Percentiles rank a stretch among this genome's conserved stretches.
phyloP scores from a whole-genome alignment of 2,888 invertebrate species.

The Drosophila melanosoma region DNA sequence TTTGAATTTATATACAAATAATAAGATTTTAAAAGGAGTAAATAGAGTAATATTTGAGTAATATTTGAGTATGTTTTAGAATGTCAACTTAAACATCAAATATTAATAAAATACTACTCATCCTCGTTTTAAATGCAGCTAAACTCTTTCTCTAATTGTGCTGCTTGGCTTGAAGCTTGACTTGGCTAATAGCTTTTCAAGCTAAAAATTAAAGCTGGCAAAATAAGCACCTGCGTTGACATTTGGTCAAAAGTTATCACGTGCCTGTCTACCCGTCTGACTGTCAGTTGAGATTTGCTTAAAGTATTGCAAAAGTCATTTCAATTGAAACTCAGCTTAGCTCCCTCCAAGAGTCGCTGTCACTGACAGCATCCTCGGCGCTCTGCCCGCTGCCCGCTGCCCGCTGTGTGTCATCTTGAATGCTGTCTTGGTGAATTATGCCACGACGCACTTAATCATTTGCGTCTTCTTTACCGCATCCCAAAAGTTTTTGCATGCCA shows the following conservation, averaged over 20 bases:
- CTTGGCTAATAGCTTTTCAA: not conserved
- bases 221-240: not conserved
- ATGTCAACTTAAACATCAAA: not conserved
- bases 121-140: not conserved
- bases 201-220: not conserved
- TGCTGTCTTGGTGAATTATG: slow-evolving; percentile 78
- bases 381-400: slow-evolving; percentile 1
- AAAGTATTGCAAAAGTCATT: slow-evolving; percentile 55
- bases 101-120: not conserved
- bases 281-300: slow-evolving; percentile 47
- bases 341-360: slow-evolving; percentile 7
- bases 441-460: slow-evolving; percentile 75
- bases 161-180: not conserved
- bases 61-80: not conserved
- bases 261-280: not conserved
- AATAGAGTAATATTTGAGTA: not conserved
- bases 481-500: slow-evolving; percentile 74
- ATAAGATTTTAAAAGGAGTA: too few species aligned
- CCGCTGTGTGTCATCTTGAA: slow-evolving; percentile 24
- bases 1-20: too few species aligned
- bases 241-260: slow-evolving; percentile 11
- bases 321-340: slow-evolving; percentile 58
- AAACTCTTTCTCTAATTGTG: not conserved
- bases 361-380: slow-evolving; percentile 20
- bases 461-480: slow-evolving; percentile 75